Base-by-base conservation (phyloP, 1,140 invertebrate genomes). In the Cylas formicarius region DNA sequence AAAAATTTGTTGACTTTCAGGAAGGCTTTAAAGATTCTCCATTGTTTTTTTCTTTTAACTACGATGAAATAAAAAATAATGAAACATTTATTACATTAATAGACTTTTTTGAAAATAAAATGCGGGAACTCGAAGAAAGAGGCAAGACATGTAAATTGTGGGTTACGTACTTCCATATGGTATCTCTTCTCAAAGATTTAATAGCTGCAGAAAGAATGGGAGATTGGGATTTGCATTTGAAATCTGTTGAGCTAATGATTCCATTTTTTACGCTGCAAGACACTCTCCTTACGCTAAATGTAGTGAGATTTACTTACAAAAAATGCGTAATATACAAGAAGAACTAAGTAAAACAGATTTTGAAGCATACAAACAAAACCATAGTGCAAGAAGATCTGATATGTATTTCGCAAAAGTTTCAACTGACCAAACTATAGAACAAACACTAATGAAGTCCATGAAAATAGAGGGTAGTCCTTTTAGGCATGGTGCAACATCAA, bases 231-330 rank as follows among this genome's bases (percentile, higher is more conserved):
- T 28, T 57, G n/a, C 65, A 67, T 43, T 38, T 65, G 6, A 8
- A 45, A 18, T 33, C 35, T 36, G 34, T 69, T 1, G 17, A 60
- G 26, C 41, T 58, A 40, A 70, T 70, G 62, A 41, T 69, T 6
- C 66, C 63, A 3, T 65, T 38, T 67, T 70, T 50, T 59, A 67
- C 45, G 61, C 66, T 1, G 35, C 53, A 41, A 67, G 69, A 9
- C 70, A 72, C 51, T 65, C 64, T 44, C 38, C 61, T 13, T 71
- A 71, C 54, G 62, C 67, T 4, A 73, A 72, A 61, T 67, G 62
- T 38, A 51, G 52, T 23, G 59, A 65, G 21, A 32, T 70, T 11
- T 72, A 71, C 53, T 37, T 72, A 9, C 65, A 69, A 61, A 49
- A 69, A 53, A 70, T 66, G 66, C 0, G 27, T 35, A 14, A n/a